phyloP scores from a whole-genome alignment of 2,113 vertebrate genomes.

The Stigmatopora nigra region DNA sequence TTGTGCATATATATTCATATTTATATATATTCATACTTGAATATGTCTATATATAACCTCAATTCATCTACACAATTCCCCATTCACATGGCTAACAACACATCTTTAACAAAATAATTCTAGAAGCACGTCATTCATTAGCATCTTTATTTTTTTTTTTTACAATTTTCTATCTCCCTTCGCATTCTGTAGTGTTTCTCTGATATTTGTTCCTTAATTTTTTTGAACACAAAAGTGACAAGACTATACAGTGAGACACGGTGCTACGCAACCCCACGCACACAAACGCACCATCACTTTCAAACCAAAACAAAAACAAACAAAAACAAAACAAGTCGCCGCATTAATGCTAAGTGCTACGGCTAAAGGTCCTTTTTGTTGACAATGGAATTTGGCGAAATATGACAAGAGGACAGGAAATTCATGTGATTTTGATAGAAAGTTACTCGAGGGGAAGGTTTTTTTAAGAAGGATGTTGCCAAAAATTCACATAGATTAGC shows the following conservation, averaged over 20 bases:
- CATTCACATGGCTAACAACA: conserved; percentile 44
- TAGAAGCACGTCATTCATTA: conserved; percentile 58
- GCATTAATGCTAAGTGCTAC: conserved; percentile 1
- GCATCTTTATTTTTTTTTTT: conserved; percentile 44
- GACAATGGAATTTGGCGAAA: not conserved
- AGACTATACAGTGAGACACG: conserved; percentile 48
- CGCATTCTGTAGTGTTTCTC: conserved; percentile 69
- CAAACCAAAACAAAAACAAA: conserved; percentile 1
- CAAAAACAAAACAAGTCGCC: not conserved
- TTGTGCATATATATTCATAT: conserved; percentile 34
- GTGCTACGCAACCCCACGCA: conserved; percentile 6
- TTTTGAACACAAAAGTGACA: conserved; percentile 51
- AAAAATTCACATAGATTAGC: not conserved
- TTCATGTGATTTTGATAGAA: not conserved
- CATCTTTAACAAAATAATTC: conserved; percentile 67
- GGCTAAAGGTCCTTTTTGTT: conserved; percentile 3
- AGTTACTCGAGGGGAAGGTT: not conserved
- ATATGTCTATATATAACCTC: not conserved
- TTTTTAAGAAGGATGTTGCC: not conserved
- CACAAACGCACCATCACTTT: conserved; percentile 12
- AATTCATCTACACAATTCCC: conserved; percentile 33
- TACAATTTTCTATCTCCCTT: conserved; percentile 51
- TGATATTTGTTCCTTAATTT: conserved; percentile 59
- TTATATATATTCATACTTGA: no score
- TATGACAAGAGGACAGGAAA: not conserved